Base-by-base conservation (phyloP, 1,140 invertebrate species). In the Neodiprion virginianus region DNA sequence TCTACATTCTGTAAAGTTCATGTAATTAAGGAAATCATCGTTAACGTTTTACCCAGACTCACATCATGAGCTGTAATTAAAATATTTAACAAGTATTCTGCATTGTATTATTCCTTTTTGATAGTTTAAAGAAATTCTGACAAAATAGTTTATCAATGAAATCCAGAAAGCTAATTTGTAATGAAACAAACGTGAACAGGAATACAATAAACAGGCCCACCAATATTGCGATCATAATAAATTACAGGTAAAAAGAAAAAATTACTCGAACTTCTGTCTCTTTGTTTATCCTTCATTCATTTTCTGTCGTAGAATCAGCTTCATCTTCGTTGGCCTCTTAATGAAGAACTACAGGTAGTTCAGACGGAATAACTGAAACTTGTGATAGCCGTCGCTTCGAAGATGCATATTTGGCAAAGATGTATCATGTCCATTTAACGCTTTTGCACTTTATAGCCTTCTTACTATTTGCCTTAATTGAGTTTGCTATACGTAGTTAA, bases 11-110 rank as follows among this genome's bases (percentile, higher is more conserved):
- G 81, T 4, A 96, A 90, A 48, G 70, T 75, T 1, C 72, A 67
- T 10, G 87, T 69, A 9, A 88, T 77, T 5, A 98, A 85, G 0
- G 96, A 92, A 75, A 99, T 96, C 93, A 98, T 97, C 0, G 95
- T 96, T 7, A 99, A 86, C 0, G 97, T 99, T 88, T 99, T 98
- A 0, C 96, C 96, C 0, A 96, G 87, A 48, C 97, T 97, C 97
- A 99, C 98, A 84, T 98, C 97, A 89, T 98, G 97, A 71, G 96
- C 96, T 92, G 80, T 74, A 84, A 84, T 65, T 77, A 80, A 69
- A 21, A 21, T 21, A 21, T 21, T 21, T 21, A 21, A 21, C 0
- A 21, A 21, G 17, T 21, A 21, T 21, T 21, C 17, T 21, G 17
- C 17, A 21, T 21, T 21, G 17, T 21, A 21, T 21, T 21, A 21